phyloP scores from a whole-genome alignment of 2,797 vertebrate species.

The Sphaeramia orbicularis region DNA sequence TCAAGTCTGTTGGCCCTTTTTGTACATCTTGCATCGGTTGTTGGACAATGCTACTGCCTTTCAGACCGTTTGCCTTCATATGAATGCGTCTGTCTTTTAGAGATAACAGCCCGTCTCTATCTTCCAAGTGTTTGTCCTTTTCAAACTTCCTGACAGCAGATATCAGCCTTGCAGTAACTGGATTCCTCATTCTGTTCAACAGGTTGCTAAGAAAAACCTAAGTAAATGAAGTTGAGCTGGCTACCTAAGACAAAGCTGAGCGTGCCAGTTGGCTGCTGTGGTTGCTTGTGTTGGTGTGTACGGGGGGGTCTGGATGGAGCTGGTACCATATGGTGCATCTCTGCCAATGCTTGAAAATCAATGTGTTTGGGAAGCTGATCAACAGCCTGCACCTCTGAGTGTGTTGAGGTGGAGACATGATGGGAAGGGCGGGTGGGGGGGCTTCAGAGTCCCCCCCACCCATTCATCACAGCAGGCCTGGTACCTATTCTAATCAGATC shows the following conservation, averaged over 20 bases:
- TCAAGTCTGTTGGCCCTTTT: neutral
- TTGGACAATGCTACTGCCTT: too few relatives aligned
- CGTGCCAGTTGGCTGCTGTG: conserved; percentile 36
- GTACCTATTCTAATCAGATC: conserved; percentile 83
- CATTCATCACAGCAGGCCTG: conserved; percentile 76
- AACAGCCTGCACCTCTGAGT: conserved; percentile 42
- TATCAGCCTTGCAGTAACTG: conserved; percentile 7
- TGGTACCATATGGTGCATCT: conserved; percentile 73
- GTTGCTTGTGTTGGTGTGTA: conserved; percentile 34
- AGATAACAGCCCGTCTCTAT: conserved; percentile 32
- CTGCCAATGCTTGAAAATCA: conserved; percentile 64
- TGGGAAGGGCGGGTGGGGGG: conserved; percentile 9
- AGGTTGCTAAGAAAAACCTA: neutral
- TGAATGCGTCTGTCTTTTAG: conserved; percentile 10
- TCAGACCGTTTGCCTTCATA: neutral
- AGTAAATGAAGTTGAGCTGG: neutral
- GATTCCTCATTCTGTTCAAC: neutral
- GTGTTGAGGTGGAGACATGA: conserved; percentile 39
- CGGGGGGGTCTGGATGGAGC: conserved; percentile 51
- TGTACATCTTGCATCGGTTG: neutral
- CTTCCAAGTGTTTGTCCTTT: neutral
- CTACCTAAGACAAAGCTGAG: conserved; percentile 23
- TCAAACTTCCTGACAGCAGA: conserved; percentile 12
- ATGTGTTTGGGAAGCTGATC: conserved; percentile 68
- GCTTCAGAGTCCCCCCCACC: conserved; percentile 35